These are phyloP conservation scores for Trogon melanurus DNA, from an alignment of 2,113 vertebrate species.

Conservation along the genomic window DNA sequence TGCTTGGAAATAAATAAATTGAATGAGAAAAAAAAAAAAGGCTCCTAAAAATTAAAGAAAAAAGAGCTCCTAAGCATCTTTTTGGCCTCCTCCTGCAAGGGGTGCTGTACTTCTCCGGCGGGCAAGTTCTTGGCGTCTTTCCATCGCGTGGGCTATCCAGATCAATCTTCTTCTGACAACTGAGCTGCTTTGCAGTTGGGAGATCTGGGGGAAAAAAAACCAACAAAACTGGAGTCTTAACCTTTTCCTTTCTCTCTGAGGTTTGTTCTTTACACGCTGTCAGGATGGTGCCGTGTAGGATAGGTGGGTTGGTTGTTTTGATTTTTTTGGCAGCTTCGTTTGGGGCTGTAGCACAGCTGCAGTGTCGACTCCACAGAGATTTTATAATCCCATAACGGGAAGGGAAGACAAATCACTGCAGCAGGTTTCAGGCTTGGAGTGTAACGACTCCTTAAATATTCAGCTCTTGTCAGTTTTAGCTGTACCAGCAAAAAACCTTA, in stretches of 20 bases:
- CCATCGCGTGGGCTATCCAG: accelerated
- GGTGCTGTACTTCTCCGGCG: not conserved
- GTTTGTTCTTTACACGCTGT: not conserved
- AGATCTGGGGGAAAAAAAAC: not conserved
- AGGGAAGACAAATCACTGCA: not conserved
- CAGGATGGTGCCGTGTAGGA: not conserved
- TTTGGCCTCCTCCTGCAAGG: not conserved
- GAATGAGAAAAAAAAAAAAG: not conserved
- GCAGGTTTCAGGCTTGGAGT: not conserved
- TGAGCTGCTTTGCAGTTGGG: not conserved
- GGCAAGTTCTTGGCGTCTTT: not conserved
- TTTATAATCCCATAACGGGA: not conserved
- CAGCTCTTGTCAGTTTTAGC: not conserved
- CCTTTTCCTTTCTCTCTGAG: not conserved
- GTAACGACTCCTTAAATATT: not conserved
- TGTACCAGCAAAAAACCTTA: not conserved
- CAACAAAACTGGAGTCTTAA: not conserved
- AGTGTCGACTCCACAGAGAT: not conserved
- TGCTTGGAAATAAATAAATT: not conserved
- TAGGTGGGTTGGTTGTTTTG: not conserved
- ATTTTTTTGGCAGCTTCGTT: not conserved
- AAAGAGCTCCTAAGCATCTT: not conserved
- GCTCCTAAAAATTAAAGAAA: not conserved
- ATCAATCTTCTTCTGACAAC: not conserved
- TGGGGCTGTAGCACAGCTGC: not conserved